Conservation (phyloP, 1,140 invertebrate genomes). For the Drosophila saltans region DNA sequence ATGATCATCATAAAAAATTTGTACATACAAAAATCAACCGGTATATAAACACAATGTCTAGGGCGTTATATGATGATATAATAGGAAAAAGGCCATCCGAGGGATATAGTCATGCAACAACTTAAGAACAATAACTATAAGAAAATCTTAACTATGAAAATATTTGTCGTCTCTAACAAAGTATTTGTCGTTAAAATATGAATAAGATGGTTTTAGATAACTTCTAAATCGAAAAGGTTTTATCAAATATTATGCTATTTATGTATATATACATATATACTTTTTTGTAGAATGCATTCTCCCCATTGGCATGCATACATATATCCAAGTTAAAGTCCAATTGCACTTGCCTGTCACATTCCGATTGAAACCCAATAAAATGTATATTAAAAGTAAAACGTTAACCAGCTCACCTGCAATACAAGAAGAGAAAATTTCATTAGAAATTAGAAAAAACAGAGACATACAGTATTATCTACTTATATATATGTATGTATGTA, state of each 20-base stretch:
- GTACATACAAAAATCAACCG: not conserved
- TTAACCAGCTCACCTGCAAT: not conserved
- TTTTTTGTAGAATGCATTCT: not conserved
- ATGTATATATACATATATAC: too few species aligned
- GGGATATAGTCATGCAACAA: too few species aligned
- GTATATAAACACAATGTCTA: not conserved
- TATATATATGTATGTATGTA: too few species aligned
- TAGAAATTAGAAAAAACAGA: not conserved
- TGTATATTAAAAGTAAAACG: not conserved
- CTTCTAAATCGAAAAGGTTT: too few species aligned
- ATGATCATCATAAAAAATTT: constrained; percentile 18
- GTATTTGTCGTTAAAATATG: too few species aligned
- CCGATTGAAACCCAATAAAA: not conserved
- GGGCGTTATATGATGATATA: not conserved
- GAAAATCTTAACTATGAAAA: too few species aligned
- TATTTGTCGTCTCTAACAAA: too few species aligned
- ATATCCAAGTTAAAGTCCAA: not conserved
- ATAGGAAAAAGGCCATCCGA: too few species aligned
- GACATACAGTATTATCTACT: too few species aligned
- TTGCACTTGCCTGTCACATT: constrained; percentile 6
- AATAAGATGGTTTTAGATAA: too few species aligned
- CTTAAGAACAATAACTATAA: too few species aligned
- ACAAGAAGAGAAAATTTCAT: constrained; percentile 2
- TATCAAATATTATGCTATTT: too few species aligned
- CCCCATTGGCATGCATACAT: not conserved